Evolutionary conservation across 2,113 vertebrate genomes (phyloP).

Genomic region (Chaetorhynchus papuensis): DNA sequence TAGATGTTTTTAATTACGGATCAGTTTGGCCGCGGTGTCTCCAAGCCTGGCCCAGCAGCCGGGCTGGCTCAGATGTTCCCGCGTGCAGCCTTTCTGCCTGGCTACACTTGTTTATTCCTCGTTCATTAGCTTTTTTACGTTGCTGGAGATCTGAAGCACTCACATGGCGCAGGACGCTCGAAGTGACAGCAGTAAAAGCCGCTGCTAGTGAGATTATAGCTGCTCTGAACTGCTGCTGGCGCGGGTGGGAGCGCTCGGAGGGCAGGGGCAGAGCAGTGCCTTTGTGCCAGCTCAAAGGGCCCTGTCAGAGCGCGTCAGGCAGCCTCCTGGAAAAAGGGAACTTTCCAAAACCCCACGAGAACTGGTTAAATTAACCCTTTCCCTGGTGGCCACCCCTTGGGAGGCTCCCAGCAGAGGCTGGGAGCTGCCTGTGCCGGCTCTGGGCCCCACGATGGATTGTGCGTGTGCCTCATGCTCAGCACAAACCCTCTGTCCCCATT

Average conservation of each 20-base stretch:
- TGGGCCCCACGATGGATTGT: rapidly evolving
- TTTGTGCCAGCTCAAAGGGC: slow-evolving; percentile 52
- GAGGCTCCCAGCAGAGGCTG: background rate
- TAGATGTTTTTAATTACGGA: background rate
- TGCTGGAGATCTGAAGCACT: slow-evolving; percentile 54
- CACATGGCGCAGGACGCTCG: slow-evolving; percentile 23
- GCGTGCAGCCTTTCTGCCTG: slow-evolving; percentile 50
- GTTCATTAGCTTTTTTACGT: slow-evolving; percentile 58
- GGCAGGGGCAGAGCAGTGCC: slow-evolving; percentile 16
- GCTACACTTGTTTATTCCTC: slow-evolving; percentile 55
- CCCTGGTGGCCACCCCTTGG: background rate
- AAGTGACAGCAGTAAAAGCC: slow-evolving; percentile 51
- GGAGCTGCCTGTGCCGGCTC: background rate
- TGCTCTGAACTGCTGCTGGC: background rate
- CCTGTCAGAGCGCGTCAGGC: slow-evolving; percentile 11
- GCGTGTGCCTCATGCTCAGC: background rate
- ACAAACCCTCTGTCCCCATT: background rate
- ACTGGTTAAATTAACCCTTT: slow-evolving; percentile 46
- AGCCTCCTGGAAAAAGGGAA: slow-evolving; percentile 48
- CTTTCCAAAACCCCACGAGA: slow-evolving; percentile 8
- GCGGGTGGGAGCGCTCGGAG: background rate
- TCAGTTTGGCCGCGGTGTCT: background rate
- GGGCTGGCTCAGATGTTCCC: background rate
- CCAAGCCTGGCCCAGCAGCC: background rate
- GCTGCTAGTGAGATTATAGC: slow-evolving; percentile 63